Base-by-base conservation (phyloP, 2,797 vertebrate genomes). In the Tragelaphus oryx region DNA sequence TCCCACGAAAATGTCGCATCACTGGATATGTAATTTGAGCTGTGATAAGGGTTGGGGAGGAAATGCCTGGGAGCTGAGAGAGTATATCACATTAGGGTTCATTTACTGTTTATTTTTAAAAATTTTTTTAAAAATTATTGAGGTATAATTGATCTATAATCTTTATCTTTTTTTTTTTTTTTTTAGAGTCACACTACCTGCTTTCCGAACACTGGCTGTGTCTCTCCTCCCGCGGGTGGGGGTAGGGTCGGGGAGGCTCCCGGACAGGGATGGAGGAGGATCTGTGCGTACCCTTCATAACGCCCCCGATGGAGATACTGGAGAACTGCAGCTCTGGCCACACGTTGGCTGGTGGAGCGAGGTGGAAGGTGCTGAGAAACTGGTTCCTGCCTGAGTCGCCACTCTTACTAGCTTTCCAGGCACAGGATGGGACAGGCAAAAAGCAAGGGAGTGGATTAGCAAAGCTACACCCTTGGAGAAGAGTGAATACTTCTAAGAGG, bases 311-410 rank as follows among this genome's bases (percentile, higher is more conserved):
- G 18, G 87, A 65, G 5, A 22, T 14, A 0, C 33, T 10, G 28
- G 22, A 33, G 24, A 91, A 14, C 3, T 22, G 16, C 37, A 30
- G 5, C 52, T n/a, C 24, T 6, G 33, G 41, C 9, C 6, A 7
- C 22, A 12, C 1, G 5, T 20, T 7, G 7, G 6, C 22, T 9
- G 3, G 2, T 4, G 22, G 28, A 37, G 17, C 6, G 14, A 3
- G 30, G n/a, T 3, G 28, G 28, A 33, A 0, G 1, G 4, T 8
- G 46, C 11, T 30, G 20, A 37, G 8, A 59, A 41, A 17, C 37
- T 18, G 22, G 16, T 30, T 50, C 48, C 65, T 16, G 3, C 28
- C 8, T 37, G 60, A 14, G n/a, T 12, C 1, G 1, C 4, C 8
- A 3, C 41, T 52, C 48, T 93, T 16, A 41, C 60, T 1, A 59